Conservation (phyloP, 2,888 invertebrate genomes). For the Coleophora flavipennella region DNA sequence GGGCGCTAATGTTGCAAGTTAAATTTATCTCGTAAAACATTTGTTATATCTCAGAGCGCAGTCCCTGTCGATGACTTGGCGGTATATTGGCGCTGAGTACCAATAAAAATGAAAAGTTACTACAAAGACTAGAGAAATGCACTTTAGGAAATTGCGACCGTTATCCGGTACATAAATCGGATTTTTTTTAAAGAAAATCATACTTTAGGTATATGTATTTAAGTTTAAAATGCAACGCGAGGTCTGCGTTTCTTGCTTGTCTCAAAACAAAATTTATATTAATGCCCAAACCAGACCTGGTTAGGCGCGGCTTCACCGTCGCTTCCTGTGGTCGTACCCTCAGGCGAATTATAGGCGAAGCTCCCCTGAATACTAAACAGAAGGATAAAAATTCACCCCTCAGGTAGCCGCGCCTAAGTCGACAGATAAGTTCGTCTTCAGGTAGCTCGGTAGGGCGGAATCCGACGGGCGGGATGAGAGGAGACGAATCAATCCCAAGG, state of each 20-base stretch:
- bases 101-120: constrained; percentile 30
- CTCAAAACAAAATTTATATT: no score
- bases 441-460: constrained; percentile 43
- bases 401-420: constrained; percentile 58
- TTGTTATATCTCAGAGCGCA: constrained; percentile 45
- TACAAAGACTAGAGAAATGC: constrained; percentile 8
- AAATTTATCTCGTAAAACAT: constrained; percentile 59
- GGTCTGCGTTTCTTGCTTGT: no score
- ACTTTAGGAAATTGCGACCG: constrained; percentile 21
- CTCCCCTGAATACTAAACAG: constrained; percentile 58
- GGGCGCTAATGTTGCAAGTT: constrained; percentile 64
- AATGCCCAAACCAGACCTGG: no score
- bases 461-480: constrained; percentile 30
- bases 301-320: constrained; percentile 11
- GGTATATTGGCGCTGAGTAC: constrained; percentile 10
- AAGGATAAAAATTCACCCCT: constrained; percentile 57
- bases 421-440: constrained; percentile 50
- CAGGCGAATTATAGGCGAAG: constrained; percentile 59
- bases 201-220: no score
- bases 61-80: constrained; percentile 33
- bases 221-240: no score
- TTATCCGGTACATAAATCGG: no score
- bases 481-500: constrained; percentile 54
- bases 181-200: no score
- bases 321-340: constrained; percentile 46